Evolutionary conservation across 2,797 vertebrate species (phyloP).

Genomic region (Centroberyx gerrardi): DNA sequence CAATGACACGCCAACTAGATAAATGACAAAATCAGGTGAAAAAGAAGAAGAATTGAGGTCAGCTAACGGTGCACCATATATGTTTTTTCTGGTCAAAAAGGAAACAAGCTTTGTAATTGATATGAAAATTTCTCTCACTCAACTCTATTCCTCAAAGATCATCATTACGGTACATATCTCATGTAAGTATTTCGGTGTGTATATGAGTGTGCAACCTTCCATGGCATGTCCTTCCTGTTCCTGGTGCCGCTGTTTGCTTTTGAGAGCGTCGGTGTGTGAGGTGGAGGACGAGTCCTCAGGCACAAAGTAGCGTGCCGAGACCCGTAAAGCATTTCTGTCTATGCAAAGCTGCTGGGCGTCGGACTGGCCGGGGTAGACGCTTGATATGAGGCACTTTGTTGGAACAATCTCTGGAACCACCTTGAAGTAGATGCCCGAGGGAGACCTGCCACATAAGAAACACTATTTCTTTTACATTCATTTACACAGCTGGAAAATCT

Average conservation of each 20-base stretch:
- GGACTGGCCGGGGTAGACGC: conserved; percentile 28
- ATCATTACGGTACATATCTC: not conserved
- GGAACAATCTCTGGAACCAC: conserved; percentile 59
- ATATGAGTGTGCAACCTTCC: conserved; percentile 46
- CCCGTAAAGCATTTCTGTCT: conserved; percentile 33
- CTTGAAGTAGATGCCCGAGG: conserved; percentile 37
- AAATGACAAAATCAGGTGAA: not conserved
- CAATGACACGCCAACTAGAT: conserved; percentile 41
- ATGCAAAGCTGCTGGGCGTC: conserved; percentile 11
- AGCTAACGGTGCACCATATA: not conserved
- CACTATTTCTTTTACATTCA: not conserved
- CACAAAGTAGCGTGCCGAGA: conserved; percentile 39
- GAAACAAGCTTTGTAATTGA: too few species aligned
- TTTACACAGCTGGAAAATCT: not conserved
- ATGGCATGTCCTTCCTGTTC: conserved; percentile 18
- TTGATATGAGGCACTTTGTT: conserved; percentile 45
- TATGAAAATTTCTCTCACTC: too few species aligned
- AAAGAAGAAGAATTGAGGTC: not conserved
- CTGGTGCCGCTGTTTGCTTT: conserved; percentile 19
- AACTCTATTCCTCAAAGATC: not conserved
- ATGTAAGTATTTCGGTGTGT: not conserved
- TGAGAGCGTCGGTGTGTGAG: conserved; percentile 8
- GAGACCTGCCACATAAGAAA: conserved; percentile 56
- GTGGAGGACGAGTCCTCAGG: conserved; percentile 40
- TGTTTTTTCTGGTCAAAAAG: too few species aligned